Evolutionary conservation across 2,888 invertebrate species (phyloP), one percentile per base, ranked within the genome.

Genomic region (Eilema sororculum): DNA sequence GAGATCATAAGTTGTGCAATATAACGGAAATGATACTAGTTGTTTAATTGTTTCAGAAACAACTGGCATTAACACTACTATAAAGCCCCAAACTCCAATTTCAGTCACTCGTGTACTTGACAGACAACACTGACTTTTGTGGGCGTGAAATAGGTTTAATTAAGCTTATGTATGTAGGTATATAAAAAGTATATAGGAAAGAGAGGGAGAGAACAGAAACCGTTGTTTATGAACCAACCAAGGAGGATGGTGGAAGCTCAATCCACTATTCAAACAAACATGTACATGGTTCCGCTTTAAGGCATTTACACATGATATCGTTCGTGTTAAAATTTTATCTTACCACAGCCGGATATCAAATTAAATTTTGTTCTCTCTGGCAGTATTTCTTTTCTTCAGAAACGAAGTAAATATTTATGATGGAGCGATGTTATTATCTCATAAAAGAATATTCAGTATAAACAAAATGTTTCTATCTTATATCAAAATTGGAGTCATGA

Each of bases 221-320:
- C 84, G 87, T 90, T 90, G 90, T 90, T 89, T 90, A 89, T 86
- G 86, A 85, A 84, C 80, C 84, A 80, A 79, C 80, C 83, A 82
- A 80, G 83, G 86, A 84, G 82, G 83, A 84, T 75, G 87, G 87
- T 89, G 86, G 87, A 83, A 87, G 86, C 89, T 89, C 91, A 87
- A 91, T 91, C 87, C 88, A 79, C 87, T 89, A 86, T 87, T 84
- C 89, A 90, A 91, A 91, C 90, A 91, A 88, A 89, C 87, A 85
- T 86, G 87, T 87, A 87, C 81, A 77, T 72, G 74, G 80, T 81
- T 80, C 81, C 82, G 81, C 78, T 83, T 84, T 83, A 87, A 82
- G 78, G 80, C 80, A 81, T 80, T 78, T 76, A 77, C 80, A 82
- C 79, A 85, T 80, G 81, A 82, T 82, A 80, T 81, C 9, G 52